A percentile compares a stretch with the other conserved stretches of the same genome.
Evolutionary conservation across 2,113 vertebrate species (phyloP).

Genomic region (Stomatorhinus ivindoensis): DNA sequence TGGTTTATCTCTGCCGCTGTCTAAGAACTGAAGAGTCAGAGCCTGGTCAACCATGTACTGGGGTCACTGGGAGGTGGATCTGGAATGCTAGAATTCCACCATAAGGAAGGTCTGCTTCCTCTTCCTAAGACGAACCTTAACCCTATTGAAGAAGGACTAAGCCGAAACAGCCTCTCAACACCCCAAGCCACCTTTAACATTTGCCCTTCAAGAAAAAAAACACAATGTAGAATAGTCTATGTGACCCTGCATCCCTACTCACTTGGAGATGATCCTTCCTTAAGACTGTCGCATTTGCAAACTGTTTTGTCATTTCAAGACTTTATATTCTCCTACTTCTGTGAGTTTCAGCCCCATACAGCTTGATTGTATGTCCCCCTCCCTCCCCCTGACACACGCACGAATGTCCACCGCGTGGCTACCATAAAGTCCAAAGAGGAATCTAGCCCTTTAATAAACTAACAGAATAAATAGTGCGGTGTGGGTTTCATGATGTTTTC

Average conservation of each 20-base stretch:
- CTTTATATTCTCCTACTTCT: background rate
- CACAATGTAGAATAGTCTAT: background rate
- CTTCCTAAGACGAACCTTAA: background rate
- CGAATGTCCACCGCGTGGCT: background rate
- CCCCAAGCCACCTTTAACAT: background rate
- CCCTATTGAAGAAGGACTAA: background rate
- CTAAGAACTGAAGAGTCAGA: slow-evolving; percentile 54
- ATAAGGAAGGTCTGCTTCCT: background rate
- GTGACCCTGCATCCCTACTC: background rate
- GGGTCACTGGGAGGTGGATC: slow-evolving; percentile 46
- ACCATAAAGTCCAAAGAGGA: background rate
- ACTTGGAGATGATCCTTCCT: background rate
- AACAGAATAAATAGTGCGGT: background rate
- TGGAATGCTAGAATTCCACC: slow-evolving; percentile 14
- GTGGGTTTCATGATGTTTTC: background rate
- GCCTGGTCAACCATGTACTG: slow-evolving; percentile 53
- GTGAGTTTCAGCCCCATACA: background rate
- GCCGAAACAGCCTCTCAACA: background rate
- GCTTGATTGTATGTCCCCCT: background rate
- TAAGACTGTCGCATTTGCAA: background rate
- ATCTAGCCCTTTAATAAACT: background rate
- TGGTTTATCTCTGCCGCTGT: slow-evolving; percentile 67
- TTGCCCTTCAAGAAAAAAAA: background rate
- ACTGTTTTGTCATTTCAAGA: background rate
- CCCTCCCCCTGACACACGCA: background rate